Percentiles rank a stretch among this genome's conserved stretches.
Conservation (phyloP, 2,113 vertebrate species). For the Tragelaphus imberbis region DNA sequence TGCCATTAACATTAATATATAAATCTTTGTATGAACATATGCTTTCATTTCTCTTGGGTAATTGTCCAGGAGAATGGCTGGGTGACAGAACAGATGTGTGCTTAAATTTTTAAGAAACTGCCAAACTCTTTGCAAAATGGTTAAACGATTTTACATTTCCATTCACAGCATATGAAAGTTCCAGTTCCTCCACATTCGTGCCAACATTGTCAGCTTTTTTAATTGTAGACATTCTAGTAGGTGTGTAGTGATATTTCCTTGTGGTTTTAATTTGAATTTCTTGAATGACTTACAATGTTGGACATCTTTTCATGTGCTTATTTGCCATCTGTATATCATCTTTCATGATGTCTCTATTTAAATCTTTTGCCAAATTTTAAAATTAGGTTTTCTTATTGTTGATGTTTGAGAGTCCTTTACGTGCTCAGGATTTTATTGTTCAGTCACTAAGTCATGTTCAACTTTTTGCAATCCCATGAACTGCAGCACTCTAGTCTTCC, state of each 20-base stretch:
- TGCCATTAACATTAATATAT: background rate
- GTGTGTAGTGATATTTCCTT: background rate
- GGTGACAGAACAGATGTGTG: background rate
- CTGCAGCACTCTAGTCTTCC: background rate
- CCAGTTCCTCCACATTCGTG: background rate
- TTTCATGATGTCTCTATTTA: background rate
- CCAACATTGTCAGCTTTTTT: background rate
- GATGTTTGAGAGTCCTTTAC: background rate
- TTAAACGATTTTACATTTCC: background rate
- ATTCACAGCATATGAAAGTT: background rate
- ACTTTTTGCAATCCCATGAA: background rate
- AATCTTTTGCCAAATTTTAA: conserved; percentile 10
- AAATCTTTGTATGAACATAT: background rate
- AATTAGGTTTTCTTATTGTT: background rate
- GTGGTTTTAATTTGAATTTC: conserved; percentile 29
- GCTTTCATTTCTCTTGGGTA: background rate
- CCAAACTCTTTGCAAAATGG: background rate
- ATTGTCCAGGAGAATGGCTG: background rate
- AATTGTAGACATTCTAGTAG: background rate
- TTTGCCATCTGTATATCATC: conserved; percentile 14
- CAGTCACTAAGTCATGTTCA: background rate
- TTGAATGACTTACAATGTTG: background rate
- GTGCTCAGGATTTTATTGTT: background rate
- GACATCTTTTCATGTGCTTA: conserved; percentile 28
- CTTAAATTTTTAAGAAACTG: conserved; percentile 1